Evolutionary conservation across 2,797 vertebrate species (phyloP), one percentile per base, ranked within the genome.

Genomic region (Helicolenus hilgendorfi): DNA sequence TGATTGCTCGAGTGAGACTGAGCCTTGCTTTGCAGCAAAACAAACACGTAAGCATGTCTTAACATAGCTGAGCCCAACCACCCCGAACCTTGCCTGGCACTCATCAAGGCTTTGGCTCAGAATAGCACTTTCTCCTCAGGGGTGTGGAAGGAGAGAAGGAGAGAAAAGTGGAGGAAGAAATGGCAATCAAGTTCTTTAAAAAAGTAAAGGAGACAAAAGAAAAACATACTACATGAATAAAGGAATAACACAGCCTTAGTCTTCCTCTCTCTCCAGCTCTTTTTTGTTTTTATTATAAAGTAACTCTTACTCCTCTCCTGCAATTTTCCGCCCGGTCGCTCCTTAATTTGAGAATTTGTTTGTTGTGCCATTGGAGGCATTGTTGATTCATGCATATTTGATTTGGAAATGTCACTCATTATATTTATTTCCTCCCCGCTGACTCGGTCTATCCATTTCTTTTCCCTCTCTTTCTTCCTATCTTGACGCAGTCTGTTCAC

Each of bases 301-400:
- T 67, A 84, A 89, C 87, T 79, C 81, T 84, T 72, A 84, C 83
- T 84, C 75, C 71, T 85, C 89, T 88, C 56, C 79, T 33, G 85
- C 88, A 96, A 96, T 96, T 95, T 95, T 95, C 87, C 87, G 64
- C 89, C 91, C 86, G 89, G 93, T 94, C 49, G 90, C 91, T 84
- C 84, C 86, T 90, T 91, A 94, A 96, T 94, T 95, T 29, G 11
- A 85, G 84, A 91, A 88, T 92, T 87, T 91, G 92, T 94, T 95
- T 96, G 92, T 92, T 87, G 89, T 84, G 88, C 89, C 77, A 89
- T 94, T 84, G 88, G 87, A 91, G 81, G 89, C 81, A 85, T 92
- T 92, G 90, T 92, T 94, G 94, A 96, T 96, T 96, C 91, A 94
- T 95, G 93, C 94, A 94, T 89, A 94, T 94, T 94, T 95, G 93